Base-by-base conservation (phyloP, 2,888 invertebrate species). In the Ellobium chinense region DNA sequence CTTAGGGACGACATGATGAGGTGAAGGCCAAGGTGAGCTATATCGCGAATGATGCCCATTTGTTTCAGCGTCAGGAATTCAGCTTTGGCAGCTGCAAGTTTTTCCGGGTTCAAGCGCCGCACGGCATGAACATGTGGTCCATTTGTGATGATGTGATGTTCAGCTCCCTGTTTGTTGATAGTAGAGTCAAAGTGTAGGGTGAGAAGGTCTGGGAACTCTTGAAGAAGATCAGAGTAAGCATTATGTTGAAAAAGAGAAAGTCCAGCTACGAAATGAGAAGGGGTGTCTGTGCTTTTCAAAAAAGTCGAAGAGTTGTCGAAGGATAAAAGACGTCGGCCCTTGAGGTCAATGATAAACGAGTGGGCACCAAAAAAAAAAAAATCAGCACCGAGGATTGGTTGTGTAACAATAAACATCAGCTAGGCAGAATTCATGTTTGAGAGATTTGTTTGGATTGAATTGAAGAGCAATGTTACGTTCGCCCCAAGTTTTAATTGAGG, bases 11-110 rank as follows among this genome's bases (percentile, higher is more conserved):
- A 77, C 37, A 37, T 77, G 77, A 21, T 68, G 77, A 1, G 69
- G 77, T 68, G 77, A 77, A 24, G 78, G 87, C 93, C 92, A 93
- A 1, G 87, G 83, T 56, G 92, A 92, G 4, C 89, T 90, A 0
- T 93, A 93, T 0, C 92, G 2, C 93, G 86, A 54, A 92, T 92
- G 18, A 93, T 92, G 0, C 93, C 93, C 29, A 77, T 77, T 29
- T 58, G 36, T 36, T 87, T 82, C 29, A 79, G 73, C 18, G 73
- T 54, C 24, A 63, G 27, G 37, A 73, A 73, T 37, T 93, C 88
- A 9, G 89, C 81, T 69, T 89, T 88, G 1, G 91, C 91, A 5
- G 86, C 77, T 36, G 82, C 27, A 4, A 90, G 84, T 73, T 85
- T 85, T 18, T 91, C 90, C 0, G 90, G 91, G 1, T 88, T 86